Evolutionary conservation across 2,113 vertebrate genomes (phyloP), one percentile per base, ranked within the genome.

Genomic region (Zosterops pallidus): DNA sequence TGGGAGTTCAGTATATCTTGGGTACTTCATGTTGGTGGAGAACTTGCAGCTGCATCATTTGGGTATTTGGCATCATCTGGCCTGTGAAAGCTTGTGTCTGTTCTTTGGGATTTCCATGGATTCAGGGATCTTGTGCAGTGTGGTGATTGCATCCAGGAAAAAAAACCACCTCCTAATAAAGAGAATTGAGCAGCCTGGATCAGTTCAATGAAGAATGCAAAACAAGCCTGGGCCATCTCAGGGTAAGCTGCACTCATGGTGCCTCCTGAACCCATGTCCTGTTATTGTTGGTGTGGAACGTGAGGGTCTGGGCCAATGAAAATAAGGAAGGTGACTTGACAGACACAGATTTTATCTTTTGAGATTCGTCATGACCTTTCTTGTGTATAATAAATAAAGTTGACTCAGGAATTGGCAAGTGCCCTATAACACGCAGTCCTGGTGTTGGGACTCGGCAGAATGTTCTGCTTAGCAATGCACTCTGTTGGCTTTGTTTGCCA

Each of bases 281-380:
- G 95, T 96, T 97, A 96, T 97, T 97, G 90, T 97, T 97, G 94
- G 90, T 96, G 83, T 92, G 89, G 96, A 96, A 96, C 93, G 0
- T 64, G 88, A 86, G 72, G 80, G 90, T 78, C 83, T 92, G 92
- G 77, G 95, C 96, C 96, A 97, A 95, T 96, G 88, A 96, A 96
- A 97, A 97, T 92, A 97, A 96, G 95, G 95, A 97, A 97, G 95
- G 96, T 95, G 65, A 92, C 92, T 96, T 95, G 93, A 96, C 83
- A 97, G 95, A 96, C 90, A 94, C 76, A 96, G 96, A 97, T 97
- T 94, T 97, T 97, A 97, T 97, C 96, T 97, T 96, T 78, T 82
- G 79, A 95, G 94, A 95, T 93, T 97, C 49, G 4, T 95, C 80
- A 75, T 97, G 94, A 92, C 95, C 95, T 96, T 96, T 90, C 90